Percentiles rank a stretch among this genome's conserved stretches.
phyloP scores from a whole-genome alignment of 1,140 invertebrate genomes.

The Drosophila simulans region DNA sequence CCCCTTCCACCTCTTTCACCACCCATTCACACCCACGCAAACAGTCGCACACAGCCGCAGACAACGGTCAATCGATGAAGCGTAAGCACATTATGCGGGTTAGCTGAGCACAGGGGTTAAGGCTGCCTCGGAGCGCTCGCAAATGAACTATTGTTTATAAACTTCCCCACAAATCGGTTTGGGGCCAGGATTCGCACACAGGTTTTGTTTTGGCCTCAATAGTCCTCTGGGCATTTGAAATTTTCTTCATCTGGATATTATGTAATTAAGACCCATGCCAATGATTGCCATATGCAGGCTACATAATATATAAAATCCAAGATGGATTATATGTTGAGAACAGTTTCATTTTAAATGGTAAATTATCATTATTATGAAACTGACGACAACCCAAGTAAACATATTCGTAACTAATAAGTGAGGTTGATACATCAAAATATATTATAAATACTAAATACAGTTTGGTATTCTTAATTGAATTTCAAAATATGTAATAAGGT shows the following conservation, averaged over 20 bases:
- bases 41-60: conserved; percentile 21
- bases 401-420: too few species aligned
- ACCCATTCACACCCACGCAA: conserved; percentile 3
- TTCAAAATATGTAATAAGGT: too few species aligned
- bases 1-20: background rate
- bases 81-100: conserved; percentile 69
- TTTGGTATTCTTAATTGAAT: too few species aligned
- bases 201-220: conserved; percentile 28
- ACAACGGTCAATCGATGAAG: conserved; percentile 71
- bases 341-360: too few species aligned
- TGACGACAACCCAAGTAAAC: too few species aligned
- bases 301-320: background rate
- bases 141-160: conserved; percentile 82
- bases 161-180: conserved; percentile 31
- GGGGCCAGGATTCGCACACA: conserved; percentile 6
- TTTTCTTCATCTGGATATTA: conserved; percentile 46
- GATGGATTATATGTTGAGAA: too few species aligned
- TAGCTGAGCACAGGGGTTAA: conserved; percentile 25
- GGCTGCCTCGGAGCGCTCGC: conserved; percentile 25
- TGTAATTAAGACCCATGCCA: conserved; percentile 56
- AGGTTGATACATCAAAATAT: too few species aligned
- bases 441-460: too few species aligned
- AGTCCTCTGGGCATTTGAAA: conserved; percentile 30
- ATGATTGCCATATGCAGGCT: conserved; percentile 4
- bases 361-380: too few species aligned